Conservation (phyloP, 2,888 invertebrate species). For the Xestia rhomboidea region DNA sequence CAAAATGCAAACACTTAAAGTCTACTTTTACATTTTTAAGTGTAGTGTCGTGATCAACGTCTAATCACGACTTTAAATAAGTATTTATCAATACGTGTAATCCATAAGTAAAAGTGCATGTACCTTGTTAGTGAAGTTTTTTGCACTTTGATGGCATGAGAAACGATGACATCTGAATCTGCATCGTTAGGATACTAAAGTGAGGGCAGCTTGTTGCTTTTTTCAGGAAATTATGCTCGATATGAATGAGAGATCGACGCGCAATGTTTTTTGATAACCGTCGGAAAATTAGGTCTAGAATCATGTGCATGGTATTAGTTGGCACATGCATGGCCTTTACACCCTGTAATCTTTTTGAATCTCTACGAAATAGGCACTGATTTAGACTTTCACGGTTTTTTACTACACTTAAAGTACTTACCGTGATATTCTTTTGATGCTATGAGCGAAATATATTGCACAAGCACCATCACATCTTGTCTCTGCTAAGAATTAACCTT, state of each 20-base stretch:
- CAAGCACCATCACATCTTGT: not conserved
- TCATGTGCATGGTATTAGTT: too few relatives aligned
- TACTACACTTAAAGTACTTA: too few relatives aligned
- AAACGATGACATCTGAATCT: too few relatives aligned
- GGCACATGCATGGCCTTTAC: too few relatives aligned
- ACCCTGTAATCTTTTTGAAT: not conserved
- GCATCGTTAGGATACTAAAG: too few relatives aligned
- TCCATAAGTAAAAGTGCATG: not conserved
- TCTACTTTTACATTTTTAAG: not conserved
- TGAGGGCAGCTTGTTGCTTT: not conserved
- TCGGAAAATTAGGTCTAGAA: not conserved
- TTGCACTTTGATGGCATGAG: too few relatives aligned
- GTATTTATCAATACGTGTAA: not conserved
- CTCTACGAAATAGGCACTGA: too few relatives aligned
- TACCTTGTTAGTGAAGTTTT: not conserved
- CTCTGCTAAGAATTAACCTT: not conserved
- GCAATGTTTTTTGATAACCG: not conserved
- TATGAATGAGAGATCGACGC: not conserved
- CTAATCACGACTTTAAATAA: slow-evolving; percentile 7
- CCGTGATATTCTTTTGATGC: too few relatives aligned
- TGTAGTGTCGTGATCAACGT: slow-evolving; percentile 18
- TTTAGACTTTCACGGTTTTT: too few relatives aligned
- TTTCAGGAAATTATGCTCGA: not conserved
- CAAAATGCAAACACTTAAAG: slow-evolving; percentile 6
- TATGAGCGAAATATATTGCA: not conserved